Evolutionary conservation across 2,888 invertebrate species (phyloP).

Genomic region (Lithophane ornitopus): DNA sequence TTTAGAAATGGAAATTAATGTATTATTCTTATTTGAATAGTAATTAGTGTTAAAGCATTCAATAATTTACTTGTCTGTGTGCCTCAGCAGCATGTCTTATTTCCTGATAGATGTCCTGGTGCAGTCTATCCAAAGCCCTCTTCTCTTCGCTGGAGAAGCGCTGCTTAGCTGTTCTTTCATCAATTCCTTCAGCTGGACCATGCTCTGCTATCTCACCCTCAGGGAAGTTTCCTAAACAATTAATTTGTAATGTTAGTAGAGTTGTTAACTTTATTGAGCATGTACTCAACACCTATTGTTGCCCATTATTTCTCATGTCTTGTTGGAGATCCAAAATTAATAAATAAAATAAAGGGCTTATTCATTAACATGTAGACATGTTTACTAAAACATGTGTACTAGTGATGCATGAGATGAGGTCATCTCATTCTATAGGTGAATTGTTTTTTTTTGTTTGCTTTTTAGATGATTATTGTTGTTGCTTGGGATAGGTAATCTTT

Average conservation of each 20-base stretch:
- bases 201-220: conserved; percentile 97
- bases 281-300: neutral
- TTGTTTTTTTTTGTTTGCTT: neutral
- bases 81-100: conserved; percentile 99
- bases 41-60: neutral
- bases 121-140: conserved; percentile 96
- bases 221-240: conserved; percentile 92
- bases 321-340: neutral
- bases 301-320: neutral
- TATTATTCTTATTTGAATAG: neutral
- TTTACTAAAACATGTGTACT: conserved; percentile 3
- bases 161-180: conserved; percentile 96
- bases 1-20: neutral
- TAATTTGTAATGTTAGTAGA: neutral
- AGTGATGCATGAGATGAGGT: neutral
- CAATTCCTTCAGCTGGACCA: conserved; percentile 92
- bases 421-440: neutral
- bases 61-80: conserved; percentile 95
- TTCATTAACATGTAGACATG: neutral
- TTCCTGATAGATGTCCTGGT: conserved; percentile 98
- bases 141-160: conserved; percentile 97
- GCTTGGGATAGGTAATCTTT: neutral
- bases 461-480: conserved; percentile 1
- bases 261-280: neutral
- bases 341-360: neutral